A percentile compares a stretch with the other conserved stretches of the same genome.
phyloP scores from a whole-genome alignment of 2,113 vertebrate genomes.

The Lasiurus borealis region DNA sequence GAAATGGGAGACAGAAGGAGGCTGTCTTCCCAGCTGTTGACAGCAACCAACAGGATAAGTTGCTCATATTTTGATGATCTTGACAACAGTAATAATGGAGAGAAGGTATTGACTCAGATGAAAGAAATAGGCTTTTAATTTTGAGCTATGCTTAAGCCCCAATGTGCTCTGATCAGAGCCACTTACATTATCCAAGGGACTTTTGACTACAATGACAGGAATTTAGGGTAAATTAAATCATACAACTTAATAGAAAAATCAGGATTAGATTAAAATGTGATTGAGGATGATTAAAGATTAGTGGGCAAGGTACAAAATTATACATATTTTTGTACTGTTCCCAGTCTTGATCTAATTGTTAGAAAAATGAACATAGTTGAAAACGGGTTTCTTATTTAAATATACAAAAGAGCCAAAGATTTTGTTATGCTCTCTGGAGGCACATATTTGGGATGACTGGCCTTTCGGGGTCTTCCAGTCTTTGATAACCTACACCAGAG shows the following conservation, averaged over 20 bases:
- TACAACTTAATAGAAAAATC: slow-evolving; percentile 22
- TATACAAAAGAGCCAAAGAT: not conserved
- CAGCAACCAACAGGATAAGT: not conserved
- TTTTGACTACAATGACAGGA: slow-evolving; percentile 6
- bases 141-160: not conserved
- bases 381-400: slow-evolving; percentile 11
- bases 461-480: not conserved
- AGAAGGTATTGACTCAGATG: not conserved
- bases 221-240: slow-evolving; percentile 5
- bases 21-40: not conserved
- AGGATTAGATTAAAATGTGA: slow-evolving; percentile 20
- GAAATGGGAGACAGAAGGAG: not conserved
- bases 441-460: not conserved
- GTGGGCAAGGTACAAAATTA: not conserved
- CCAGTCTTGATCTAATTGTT: slow-evolving; percentile 17
- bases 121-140: not conserved
- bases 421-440: not conserved
- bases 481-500: not conserved
- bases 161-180: not conserved
- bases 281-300: slow-evolving; percentile 30
- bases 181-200: not conserved
- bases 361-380: slow-evolving; percentile 36
- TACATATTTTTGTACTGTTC: slow-evolving; percentile 4
- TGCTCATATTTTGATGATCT: not conserved
- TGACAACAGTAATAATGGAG: not conserved